These are phyloP conservation scores for Notiomystis cincta DNA, from an alignment of 2,113 vertebrate genomes.

Conservation along the genomic window DNA sequence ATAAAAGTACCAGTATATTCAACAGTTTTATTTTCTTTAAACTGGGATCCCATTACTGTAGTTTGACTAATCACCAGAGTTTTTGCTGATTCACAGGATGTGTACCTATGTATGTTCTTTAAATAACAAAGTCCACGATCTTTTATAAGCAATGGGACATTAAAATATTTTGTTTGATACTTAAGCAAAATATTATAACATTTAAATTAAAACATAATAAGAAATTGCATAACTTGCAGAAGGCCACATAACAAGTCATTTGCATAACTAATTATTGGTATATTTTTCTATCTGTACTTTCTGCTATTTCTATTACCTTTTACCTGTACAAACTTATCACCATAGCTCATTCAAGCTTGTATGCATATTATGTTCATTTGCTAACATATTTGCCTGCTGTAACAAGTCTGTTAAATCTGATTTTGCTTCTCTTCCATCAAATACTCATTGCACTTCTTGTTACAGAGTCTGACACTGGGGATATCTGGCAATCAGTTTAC, in stretches of 20 bases:
- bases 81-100: neutral
- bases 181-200: neutral
- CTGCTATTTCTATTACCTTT: neutral
- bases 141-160: neutral
- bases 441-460: conserved; percentile 20
- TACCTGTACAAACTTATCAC: neutral
- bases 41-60: neutral
- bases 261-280: neutral
- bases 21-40: neutral
- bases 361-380: neutral
- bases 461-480: neutral
- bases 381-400: neutral
- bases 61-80: neutral
- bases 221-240: neutral
- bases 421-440: conserved; percentile 37
- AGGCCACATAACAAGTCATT: neutral
- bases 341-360: neutral
- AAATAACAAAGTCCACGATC: neutral
- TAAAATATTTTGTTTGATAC: neutral
- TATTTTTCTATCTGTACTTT: neutral
- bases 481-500: conserved; percentile 18
- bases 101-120: neutral
- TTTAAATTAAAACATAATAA: neutral
- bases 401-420: conserved; percentile 22
- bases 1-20: neutral